Evolutionary conservation across 2,888 invertebrate species (phyloP).

Genomic region (Drosophila sordidula): DNA sequence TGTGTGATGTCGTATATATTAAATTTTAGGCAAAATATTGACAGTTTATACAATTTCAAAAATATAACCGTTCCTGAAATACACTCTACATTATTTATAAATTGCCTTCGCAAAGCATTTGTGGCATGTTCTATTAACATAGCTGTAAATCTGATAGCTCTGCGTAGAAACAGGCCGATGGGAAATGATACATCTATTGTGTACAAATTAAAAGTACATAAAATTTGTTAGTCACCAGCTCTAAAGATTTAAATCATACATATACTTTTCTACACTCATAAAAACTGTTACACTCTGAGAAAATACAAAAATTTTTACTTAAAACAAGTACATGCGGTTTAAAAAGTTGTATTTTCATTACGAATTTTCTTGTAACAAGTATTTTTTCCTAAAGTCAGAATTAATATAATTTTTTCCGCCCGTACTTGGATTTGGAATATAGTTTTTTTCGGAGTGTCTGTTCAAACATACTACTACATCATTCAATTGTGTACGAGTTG

Average conservation of each 20-base stretch:
- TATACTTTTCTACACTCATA: background rate
- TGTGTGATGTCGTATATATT: too few species aligned
- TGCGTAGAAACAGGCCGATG: background rate
- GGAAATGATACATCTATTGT: background rate
- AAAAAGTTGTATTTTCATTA: too few species aligned
- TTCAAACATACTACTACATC: background rate
- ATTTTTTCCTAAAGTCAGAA: too few species aligned
- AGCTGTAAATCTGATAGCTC: background rate
- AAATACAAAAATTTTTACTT: too few species aligned
- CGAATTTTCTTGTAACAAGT: too few species aligned
- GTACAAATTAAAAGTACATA: background rate
- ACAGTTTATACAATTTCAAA: too few species aligned
- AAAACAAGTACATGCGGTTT: too few species aligned
- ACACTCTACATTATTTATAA: background rate
- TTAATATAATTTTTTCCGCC: too few species aligned
- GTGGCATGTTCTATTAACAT: background rate
- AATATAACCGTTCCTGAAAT: too few species aligned
- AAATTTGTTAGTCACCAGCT: constrained; percentile 23
- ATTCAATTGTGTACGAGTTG: background rate
- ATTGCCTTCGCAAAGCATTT: too few species aligned
- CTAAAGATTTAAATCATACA: constrained; percentile 4
- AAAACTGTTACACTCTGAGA: background rate
- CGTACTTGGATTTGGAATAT: background rate
- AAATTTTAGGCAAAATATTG: too few species aligned
- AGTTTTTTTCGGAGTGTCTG: background rate